phyloP scores from a whole-genome alignment of 2,888 invertebrate genomes.

The Scaptomyza reducta region DNA sequence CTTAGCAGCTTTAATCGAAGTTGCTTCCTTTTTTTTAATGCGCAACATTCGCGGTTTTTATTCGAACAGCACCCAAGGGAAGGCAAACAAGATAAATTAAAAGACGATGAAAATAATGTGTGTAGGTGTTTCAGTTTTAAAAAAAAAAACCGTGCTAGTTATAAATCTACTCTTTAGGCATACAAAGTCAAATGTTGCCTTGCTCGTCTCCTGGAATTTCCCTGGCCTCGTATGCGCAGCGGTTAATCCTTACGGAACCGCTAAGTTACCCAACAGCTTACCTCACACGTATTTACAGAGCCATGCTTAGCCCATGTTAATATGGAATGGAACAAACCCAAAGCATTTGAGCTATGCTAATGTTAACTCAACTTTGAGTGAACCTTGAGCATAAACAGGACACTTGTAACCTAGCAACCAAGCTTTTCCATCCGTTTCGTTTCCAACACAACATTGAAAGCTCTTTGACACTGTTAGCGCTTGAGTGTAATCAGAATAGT shows the following conservation, averaged over 20 bases:
- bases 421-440: slow-evolving; percentile 5
- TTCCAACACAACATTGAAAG: slow-evolving; percentile 16
- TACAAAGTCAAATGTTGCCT: background rate
- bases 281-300: slow-evolving; percentile 8
- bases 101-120: background rate
- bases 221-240: slow-evolving; percentile 2
- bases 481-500: slow-evolving; percentile 8
- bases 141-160: background rate
- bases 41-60: slow-evolving; percentile 1
- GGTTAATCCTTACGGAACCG: slow-evolving; percentile 14
- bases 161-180: background rate
- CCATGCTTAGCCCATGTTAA: slow-evolving; percentile 1
- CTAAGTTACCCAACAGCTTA: slow-evolving; percentile 40
- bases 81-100: slow-evolving; percentile 9
- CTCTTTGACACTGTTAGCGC: slow-evolving; percentile 15
- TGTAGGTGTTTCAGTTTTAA: background rate
- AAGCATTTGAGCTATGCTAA: slow-evolving; percentile 3
- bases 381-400: slow-evolving; percentile 23
- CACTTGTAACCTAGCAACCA: slow-evolving; percentile 38
- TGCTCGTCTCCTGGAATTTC: slow-evolving; percentile 6
- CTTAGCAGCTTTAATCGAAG: slow-evolving; percentile 42
- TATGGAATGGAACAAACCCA: slow-evolving; percentile 21
- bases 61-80: slow-evolving; percentile 6
- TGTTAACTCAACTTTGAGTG: slow-evolving; percentile 40
- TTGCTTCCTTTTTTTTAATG: slow-evolving; percentile 29